Base-by-base conservation (phyloP, 2,888 invertebrate genomes). In the Notodonta ziczac region DNA sequence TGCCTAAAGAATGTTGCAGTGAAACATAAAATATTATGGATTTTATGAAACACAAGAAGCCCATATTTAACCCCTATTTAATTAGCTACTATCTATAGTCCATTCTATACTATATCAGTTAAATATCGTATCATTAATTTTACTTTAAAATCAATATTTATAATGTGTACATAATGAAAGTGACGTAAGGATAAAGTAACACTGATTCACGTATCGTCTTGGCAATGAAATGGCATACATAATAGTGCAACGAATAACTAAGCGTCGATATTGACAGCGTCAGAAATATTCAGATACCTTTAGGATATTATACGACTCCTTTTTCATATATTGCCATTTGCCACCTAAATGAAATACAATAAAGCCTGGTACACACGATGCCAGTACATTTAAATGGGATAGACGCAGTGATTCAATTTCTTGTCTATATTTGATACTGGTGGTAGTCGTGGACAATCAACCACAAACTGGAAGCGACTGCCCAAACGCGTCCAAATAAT, bases 61-160 rank as follows among this genome's bases (percentile, higher is more conserved):
- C 86, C 88, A 85, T 88, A 88, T 80, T 83, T 84, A 84, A 86
- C 83, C 80, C 86, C 90, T 91, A 90, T 88, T 86, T 82, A 87
- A 89, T 90, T 89, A 89, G 82, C 91, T 91, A 90, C 82, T 85
- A 87, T 74, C 87, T 89, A 89, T 86, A 86, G 76, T 88, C 79
- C 84, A 83, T 89, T 84, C 86, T 89, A 90, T 84, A 78, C 85
- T 90, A 90, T 72, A 78, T 85, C 84, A 87, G 84, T 88, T 85
- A 86, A 87, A 87, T 86, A 86, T 65, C 74, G 69, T 74, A 76
- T 79, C 77, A 84, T 81, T 81, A 80, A 73, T 76, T 82, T 78
- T 69, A 74, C 62, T 74, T 65, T 62, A 67, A 73, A 74, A 69
- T 58, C 68, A 74, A 57, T 72, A 70, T 76, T 72, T 70, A 70